Percentiles rank a stretch among this genome's conserved stretches.
phyloP scores from a whole-genome alignment of 2,797 vertebrate species.

The Diglossa cyanea region DNA sequence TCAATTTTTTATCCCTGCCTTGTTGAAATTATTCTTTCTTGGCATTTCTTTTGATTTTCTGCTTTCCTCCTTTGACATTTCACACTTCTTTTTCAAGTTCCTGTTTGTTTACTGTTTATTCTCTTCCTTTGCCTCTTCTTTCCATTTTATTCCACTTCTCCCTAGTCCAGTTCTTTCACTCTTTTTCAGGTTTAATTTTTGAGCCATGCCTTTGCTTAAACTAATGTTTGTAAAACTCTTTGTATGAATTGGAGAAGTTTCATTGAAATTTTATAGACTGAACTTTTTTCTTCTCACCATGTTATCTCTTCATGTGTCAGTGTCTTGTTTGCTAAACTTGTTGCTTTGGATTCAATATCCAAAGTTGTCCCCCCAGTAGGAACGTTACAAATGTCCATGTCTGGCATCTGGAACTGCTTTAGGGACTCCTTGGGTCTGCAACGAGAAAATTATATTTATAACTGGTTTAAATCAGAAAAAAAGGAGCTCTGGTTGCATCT shows the following conservation, averaged over 20 bases:
- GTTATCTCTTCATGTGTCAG: slow-evolving; percentile 9
- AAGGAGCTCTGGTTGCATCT: neutral
- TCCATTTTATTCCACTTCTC: neutral
- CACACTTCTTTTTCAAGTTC: neutral
- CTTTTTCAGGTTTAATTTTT: neutral
- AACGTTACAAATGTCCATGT: neutral
- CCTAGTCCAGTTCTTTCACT: neutral
- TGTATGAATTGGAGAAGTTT: neutral
- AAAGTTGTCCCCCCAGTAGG: slow-evolving; percentile 5
- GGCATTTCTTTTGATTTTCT: neutral
- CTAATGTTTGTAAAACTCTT: neutral
- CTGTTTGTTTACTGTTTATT: neutral
- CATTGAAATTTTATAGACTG: neutral
- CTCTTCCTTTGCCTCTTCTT: neutral
- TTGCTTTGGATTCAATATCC: slow-evolving; percentile 49
- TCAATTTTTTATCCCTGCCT: neutral
- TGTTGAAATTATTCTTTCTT: neutral
- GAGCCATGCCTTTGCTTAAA: neutral
- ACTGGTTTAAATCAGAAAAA: slow-evolving; percentile 37
- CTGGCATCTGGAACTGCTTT: slow-evolving; percentile 57
- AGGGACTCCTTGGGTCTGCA: slow-evolving; percentile 3
- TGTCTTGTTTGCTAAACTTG: neutral
- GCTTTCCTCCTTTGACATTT: neutral
- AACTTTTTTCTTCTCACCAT: neutral
- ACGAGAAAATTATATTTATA: slow-evolving; percentile 45